phyloP scores from a whole-genome alignment of 2,113 vertebrate genomes.

The Lonchura striata region DNA sequence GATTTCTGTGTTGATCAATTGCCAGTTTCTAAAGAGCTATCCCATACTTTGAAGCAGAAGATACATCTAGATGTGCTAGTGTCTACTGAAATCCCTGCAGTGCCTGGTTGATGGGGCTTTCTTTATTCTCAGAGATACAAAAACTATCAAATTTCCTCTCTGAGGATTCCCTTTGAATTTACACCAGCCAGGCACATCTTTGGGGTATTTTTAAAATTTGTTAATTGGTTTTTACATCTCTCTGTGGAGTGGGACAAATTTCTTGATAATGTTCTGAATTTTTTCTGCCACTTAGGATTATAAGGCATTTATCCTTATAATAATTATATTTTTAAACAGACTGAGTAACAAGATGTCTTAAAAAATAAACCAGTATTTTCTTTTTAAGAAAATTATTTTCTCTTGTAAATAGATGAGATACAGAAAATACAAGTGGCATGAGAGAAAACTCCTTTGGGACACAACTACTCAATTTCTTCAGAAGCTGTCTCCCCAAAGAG shows the following conservation, averaged over 20 bases:
- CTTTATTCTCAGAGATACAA: not conserved
- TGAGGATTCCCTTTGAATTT: not conserved
- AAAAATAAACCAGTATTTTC: not conserved
- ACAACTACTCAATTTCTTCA: slow-evolving; percentile 56
- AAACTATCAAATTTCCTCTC: not conserved
- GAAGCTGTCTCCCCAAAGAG: slow-evolving; percentile 20
- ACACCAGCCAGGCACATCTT: not conserved
- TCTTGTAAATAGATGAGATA: slow-evolving; percentile 77
- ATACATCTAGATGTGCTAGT: not conserved
- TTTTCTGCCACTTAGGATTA: not conserved
- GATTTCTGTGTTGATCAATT: not conserved
- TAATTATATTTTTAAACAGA: slow-evolving; percentile 8
- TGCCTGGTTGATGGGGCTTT: not conserved
- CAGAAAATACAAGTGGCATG: slow-evolving; percentile 66
- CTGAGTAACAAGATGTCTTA: not conserved
- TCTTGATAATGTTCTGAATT: not conserved
- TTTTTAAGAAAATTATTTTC: slow-evolving; percentile 45
- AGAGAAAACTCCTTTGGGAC: slow-evolving; percentile 69
- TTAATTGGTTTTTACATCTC: not conserved
- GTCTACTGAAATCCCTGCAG: not conserved
- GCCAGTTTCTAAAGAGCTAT: not conserved
- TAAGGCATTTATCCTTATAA: not conserved
- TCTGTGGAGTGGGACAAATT: not conserved
- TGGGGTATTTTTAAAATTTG: not conserved
- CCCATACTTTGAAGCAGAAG: not conserved